Percentiles rank a stretch among this genome's conserved stretches.
These are phyloP conservation scores for Malurus melanocephalus DNA, from an alignment of 2,113 vertebrate genomes.

Conservation along the genomic window DNA sequence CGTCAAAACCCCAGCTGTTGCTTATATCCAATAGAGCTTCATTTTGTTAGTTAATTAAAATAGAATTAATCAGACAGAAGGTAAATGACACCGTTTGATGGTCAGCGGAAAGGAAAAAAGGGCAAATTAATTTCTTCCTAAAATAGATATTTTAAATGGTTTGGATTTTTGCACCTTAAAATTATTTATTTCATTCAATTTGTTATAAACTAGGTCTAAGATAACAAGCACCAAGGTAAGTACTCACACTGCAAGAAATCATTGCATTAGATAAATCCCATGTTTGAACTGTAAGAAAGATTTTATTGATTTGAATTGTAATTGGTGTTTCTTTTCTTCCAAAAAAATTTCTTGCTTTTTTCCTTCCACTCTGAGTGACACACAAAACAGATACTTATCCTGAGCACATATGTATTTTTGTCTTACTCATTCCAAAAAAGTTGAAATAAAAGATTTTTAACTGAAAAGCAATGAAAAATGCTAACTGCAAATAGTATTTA, in stretches of 20 bases:
- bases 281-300: neutral
- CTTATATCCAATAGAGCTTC: neutral
- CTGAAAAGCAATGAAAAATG: neutral
- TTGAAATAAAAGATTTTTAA: neutral
- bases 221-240: neutral
- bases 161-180: neutral
- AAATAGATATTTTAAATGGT: neutral
- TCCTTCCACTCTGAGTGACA: neutral
- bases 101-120: neutral
- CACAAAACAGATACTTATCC: neutral
- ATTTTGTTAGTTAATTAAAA: neutral
- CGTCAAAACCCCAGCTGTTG: neutral
- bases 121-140: neutral
- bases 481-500: constrained; percentile 9
- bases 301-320: neutral
- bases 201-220: neutral
- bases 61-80: neutral
- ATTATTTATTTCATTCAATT: neutral
- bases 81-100: neutral
- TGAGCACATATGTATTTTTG: neutral
- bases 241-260: neutral
- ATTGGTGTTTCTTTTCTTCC: neutral
- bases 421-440: neutral
- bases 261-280: neutral
- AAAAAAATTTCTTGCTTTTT: neutral